Conservation (phyloP, 2,888 invertebrate genomes). For the Tortricodes alternella region DNA sequence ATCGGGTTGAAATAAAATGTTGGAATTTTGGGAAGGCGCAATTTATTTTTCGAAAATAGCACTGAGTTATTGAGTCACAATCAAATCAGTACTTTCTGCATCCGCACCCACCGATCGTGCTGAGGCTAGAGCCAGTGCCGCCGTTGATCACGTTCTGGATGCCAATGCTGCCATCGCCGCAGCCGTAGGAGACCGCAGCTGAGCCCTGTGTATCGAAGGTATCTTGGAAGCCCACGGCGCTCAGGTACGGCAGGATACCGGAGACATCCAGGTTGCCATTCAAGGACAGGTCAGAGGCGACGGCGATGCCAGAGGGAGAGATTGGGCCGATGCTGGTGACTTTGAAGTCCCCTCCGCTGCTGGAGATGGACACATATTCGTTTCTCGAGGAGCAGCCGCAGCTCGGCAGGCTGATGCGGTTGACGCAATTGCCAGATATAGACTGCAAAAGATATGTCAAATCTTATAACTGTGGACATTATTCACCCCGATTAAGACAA, state of each 20-base stretch:
- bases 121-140: background rate
- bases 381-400: constrained; percentile 7
- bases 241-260: constrained; percentile 50
- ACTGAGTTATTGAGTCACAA: background rate
- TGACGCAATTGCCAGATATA: constrained; percentile 19
- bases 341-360: constrained; percentile 8
- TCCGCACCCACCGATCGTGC: background rate
- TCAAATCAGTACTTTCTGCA: background rate
- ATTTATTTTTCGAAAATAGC: background rate
- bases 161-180: constrained; percentile 2
- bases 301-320: constrained; percentile 46
- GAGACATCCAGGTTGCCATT: constrained; percentile 43
- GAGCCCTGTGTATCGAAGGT: constrained; percentile 5
- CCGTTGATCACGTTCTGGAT: background rate
- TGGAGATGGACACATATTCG: constrained; percentile 5
- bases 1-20: too few species aligned
- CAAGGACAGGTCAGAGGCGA: constrained; percentile 52
- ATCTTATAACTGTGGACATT: background rate
- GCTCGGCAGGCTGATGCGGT: too few species aligned
- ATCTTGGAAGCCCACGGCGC: constrained; percentile 47
- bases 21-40: too few species aligned
- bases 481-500: background rate
- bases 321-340: constrained; percentile 42
- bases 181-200: background rate
- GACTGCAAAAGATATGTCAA: background rate